Evolutionary conservation across 2,797 vertebrate species (phyloP).

Genomic region (Picus viridis): DNA sequence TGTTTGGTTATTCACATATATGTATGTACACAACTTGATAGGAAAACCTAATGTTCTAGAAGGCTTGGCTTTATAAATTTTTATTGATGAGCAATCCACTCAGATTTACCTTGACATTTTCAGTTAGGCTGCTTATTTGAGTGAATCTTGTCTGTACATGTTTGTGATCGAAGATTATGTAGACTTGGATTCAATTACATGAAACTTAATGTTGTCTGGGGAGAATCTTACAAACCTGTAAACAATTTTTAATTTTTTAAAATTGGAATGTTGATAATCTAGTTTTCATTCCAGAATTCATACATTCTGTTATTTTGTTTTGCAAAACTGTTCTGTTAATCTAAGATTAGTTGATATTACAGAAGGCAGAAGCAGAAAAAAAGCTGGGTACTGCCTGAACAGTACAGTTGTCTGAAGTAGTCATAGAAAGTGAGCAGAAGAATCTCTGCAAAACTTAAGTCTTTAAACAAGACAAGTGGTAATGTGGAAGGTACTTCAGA

Average conservation of each 20-base stretch:
- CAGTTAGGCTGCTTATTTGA: background rate
- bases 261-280: background rate
- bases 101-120: background rate
- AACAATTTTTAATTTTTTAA: background rate
- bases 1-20: background rate
- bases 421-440: background rate
- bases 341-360: background rate
- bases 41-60: background rate
- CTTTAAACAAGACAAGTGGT: background rate
- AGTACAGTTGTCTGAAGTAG: background rate
- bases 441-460: background rate
- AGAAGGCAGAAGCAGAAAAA: background rate
- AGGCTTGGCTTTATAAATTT: background rate
- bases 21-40: background rate
- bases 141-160: background rate
- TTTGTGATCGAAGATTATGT: background rate
- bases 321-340: background rate
- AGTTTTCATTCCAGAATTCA: background rate
- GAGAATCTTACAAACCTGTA: background rate
- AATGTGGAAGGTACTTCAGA: background rate
- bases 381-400: background rate
- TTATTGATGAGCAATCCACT: background rate
- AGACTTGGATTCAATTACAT: background rate
- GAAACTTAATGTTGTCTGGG: background rate
- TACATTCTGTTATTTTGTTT: background rate